A percentile compares a stretch with the other conserved stretches of the same genome.
Conservation (phyloP, 2,888 invertebrate genomes). For the Leptarthrus brevirostris region DNA sequence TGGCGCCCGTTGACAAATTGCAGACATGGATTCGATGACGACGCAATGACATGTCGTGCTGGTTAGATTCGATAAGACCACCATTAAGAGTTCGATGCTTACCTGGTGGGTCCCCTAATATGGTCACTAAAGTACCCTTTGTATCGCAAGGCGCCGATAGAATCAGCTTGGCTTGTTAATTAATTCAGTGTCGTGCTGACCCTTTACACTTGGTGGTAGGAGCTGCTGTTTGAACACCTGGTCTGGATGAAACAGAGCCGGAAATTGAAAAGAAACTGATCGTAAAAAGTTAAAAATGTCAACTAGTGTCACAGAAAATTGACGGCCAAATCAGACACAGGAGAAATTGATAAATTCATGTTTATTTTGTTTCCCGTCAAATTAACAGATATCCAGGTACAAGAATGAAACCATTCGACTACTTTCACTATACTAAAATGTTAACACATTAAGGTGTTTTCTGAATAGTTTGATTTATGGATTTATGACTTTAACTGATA, state of each 20-base stretch:
- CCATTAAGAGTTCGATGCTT: conserved; percentile 13
- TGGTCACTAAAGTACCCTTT: conserved; percentile 43
- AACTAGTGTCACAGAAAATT: conserved; percentile 38
- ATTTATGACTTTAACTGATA: no score
- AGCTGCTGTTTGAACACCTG: conserved; percentile 27
- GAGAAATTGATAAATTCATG: conserved; percentile 25
- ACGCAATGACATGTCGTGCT: conserved; percentile 41
- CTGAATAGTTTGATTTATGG: no score
- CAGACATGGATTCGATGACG: conserved; percentile 42
- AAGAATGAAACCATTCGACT: no score
- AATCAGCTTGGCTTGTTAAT: conserved; percentile 35
- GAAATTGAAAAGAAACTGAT: conserved; percentile 16
- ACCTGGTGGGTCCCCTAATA: conserved; percentile 38
- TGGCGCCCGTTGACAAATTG: conserved; percentile 32
- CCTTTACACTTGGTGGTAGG: conserved; percentile 38
- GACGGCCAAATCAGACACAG: conserved; percentile 24
- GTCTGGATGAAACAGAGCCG: conserved; percentile 10
- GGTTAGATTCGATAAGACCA: conserved; percentile 41
- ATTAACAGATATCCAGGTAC: not conserved
- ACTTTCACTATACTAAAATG: no score
- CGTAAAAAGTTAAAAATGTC: conserved; percentile 31
- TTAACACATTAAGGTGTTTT: no score
- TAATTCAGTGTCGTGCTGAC: conserved; percentile 47
- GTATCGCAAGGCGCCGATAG: conserved; percentile 30
- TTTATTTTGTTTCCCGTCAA: conserved; percentile 4